A percentile compares a stretch with the other conserved stretches of the same genome.
These are phyloP conservation scores for Cantharis nigra DNA, from an alignment of 2,888 invertebrate genomes.

Conservation along the genomic window DNA sequence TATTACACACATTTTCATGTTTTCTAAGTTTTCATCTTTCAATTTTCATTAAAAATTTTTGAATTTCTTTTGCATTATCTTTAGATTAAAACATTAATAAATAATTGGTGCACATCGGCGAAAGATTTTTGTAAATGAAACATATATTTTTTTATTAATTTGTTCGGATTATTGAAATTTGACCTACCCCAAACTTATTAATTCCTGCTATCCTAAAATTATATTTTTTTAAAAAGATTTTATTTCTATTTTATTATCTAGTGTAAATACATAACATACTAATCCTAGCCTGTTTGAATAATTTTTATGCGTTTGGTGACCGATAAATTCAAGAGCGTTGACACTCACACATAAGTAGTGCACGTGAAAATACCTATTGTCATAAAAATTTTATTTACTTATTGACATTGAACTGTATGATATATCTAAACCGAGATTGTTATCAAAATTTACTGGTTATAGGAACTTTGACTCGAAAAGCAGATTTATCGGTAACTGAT, in stretches of 20 bases:
- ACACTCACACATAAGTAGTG: neutral
- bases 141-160: too few species aligned
- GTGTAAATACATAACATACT: neutral
- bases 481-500: constrained; percentile 31
- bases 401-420: neutral
- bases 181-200: too few species aligned
- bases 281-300: neutral
- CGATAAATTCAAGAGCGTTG: neutral
- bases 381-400: neutral
- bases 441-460: neutral
- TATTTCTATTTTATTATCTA: neutral
- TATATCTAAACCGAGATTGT: neutral
- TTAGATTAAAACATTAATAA: too few species aligned
- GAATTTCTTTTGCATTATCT: neutral
- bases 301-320: neutral
- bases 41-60: neutral
- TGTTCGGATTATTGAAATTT: too few species aligned
- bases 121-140: neutral
- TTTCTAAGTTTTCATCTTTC: neutral
- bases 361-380: neutral
- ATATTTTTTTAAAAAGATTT: neutral
- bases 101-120: neutral
- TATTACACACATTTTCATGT: neutral
- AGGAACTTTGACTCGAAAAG: constrained; percentile 38
- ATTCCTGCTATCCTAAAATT: neutral